phyloP scores from a whole-genome alignment of 1,140 invertebrate genomes.

The Atopsyche davidsoni region DNA sequence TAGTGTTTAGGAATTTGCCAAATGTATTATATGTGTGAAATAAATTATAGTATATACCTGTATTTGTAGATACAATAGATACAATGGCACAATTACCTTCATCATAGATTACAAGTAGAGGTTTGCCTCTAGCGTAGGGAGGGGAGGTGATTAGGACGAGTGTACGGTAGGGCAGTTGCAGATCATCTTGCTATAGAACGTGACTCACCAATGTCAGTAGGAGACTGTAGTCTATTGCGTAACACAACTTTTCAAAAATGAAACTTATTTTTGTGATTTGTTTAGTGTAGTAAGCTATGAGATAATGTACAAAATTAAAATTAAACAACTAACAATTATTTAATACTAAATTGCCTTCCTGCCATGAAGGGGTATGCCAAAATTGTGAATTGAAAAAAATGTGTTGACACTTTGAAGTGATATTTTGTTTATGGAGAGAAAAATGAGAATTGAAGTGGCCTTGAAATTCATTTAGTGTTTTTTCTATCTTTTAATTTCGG shows the following conservation, averaged over 20 bases:
- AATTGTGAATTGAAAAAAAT: constrained; percentile 26
- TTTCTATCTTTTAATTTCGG: constrained; percentile 14
- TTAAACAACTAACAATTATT: constrained; percentile 25
- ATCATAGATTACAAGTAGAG: constrained; percentile 7
- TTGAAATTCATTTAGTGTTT: constrained; percentile 20
- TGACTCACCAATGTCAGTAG: constrained; percentile 17
- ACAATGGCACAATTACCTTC: constrained; percentile 24
- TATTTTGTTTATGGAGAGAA: constrained; percentile 20
- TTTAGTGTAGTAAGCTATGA: constrained; percentile 27
- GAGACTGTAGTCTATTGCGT: constrained; percentile 17
- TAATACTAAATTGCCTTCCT: constrained; percentile 31
- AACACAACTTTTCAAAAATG: constrained; percentile 25
- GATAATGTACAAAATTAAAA: constrained; percentile 28
- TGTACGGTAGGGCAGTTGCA: not conserved
- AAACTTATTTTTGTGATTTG: constrained; percentile 29
- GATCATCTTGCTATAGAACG: constrained; percentile 3
- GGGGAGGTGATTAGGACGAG: not conserved
- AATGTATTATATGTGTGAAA: constrained; percentile 27
- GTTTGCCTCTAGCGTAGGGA: not conserved
- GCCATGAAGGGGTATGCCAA: constrained; percentile 31
- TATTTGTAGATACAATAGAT: constrained; percentile 25
- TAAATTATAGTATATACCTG: constrained; percentile 24
- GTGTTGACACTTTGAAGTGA: constrained; percentile 20
- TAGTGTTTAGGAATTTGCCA: constrained; percentile 25
- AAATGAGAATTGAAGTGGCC: constrained; percentile 19